Evolutionary conservation across 2,888 invertebrate species (phyloP), one percentile per base, ranked within the genome.

Genomic region (Drosophila nr. perissopoda): DNA sequence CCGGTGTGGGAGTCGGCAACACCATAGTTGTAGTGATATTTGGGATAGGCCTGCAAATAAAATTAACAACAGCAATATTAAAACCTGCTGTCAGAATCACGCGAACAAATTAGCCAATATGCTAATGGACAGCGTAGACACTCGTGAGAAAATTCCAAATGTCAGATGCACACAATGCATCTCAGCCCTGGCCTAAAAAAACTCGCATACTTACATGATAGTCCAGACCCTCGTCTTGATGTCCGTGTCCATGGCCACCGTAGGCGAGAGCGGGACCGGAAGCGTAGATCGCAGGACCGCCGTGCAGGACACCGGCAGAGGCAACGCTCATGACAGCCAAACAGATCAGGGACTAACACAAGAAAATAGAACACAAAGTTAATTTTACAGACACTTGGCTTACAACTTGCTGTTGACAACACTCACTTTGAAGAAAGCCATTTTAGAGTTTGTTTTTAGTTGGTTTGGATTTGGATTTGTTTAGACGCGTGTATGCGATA

Each of bases 401-500:
- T 21, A 21, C 45, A 48, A 40, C 49, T 13, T 51, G 52, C 21
- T 49, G 42, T 40, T 54, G 42, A 25, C 31, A 27, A 25, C 83
- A 93, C 93, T 93, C 92, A 93, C 93, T 93, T 93, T 93, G 83
- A 92, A 91, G 89, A 93, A 93, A 85, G 92, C 93, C 93, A 93
- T 93, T 92, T 85, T 71, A 16, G 33, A 25, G 56, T 67, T 72
- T 79, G 69, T 27, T 34, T 73, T 80, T 83, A 63, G 54, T 70
- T 76, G 59, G 56, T 61, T 54, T 48, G n/a, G 36, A 18, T 45
- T 40, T 42, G 48, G 27, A 51, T 51, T 57, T 53, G 48, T 25
- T 73, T 52, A 66, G 80, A 76, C 78, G 72, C 83, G 87, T 87
- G 83, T 91, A 42, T 79, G 83, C 90, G 83, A 82, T 87, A 92